Evolutionary conservation across 2,113 vertebrate genomes (phyloP).

Genomic region (Notothenia rossii): DNA sequence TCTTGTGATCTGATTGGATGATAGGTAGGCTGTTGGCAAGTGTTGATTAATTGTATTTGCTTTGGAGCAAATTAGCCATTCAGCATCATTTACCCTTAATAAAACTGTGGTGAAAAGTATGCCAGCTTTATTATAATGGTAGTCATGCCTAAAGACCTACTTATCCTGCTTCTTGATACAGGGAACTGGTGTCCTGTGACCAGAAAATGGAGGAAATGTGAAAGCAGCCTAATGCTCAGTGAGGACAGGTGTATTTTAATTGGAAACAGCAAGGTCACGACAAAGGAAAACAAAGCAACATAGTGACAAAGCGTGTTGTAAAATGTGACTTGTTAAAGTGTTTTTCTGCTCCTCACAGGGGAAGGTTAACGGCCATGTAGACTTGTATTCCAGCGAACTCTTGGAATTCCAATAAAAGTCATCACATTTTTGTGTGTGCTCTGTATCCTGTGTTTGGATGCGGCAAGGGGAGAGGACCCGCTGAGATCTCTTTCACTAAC

Average conservation of each 20-base stretch:
- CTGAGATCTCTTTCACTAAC: conserved; percentile 76
- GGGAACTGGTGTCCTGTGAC: rapidly evolving
- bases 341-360: conserved; percentile 9
- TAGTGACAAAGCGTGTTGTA: background rate
- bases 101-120: background rate
- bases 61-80: background rate
- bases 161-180: background rate
- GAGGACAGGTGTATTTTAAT: conserved; percentile 5
- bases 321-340: conserved; percentile 43
- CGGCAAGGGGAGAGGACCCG: conserved; percentile 41
- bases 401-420: conserved; percentile 73
- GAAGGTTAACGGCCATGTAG: conserved; percentile 51
- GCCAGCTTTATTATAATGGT: background rate
- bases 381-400: conserved; percentile 62
- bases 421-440: conserved; percentile 51
- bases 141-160: background rate
- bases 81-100: background rate
- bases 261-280: background rate
- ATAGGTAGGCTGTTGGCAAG: background rate
- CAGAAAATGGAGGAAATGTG: background rate
- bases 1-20: background rate
- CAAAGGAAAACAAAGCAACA: conserved; percentile 19
- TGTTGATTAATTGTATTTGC: background rate
- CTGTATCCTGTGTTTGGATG: conserved; percentile 57
- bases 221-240: background rate